These are phyloP conservation scores for Pimpla rufipes DNA, from an alignment of 2,888 invertebrate genomes.

Conservation along the genomic window DNA sequence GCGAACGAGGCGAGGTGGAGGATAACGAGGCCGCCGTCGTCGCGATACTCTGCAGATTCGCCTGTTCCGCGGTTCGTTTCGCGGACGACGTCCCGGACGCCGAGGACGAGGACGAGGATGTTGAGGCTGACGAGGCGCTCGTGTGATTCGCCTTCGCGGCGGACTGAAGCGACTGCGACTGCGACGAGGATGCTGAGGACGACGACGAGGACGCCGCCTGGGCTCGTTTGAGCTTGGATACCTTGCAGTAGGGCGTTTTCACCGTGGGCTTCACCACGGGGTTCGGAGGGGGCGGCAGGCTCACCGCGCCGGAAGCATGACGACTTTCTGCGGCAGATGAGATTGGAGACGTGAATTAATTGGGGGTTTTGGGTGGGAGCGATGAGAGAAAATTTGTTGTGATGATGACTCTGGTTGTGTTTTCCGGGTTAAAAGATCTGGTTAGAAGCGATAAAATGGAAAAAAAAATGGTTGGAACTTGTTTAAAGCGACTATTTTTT, in stretches of 20 bases:
- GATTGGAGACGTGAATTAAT: too few species aligned
- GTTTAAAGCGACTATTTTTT: too few species aligned
- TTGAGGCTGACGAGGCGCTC: too few species aligned
- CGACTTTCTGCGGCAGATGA: conserved; percentile 81
- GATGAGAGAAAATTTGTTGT: too few species aligned
- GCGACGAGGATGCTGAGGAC: too few species aligned
- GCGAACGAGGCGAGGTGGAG: conserved; percentile 83
- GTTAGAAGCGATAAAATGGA: too few species aligned
- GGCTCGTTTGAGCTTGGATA: conserved; percentile 82
- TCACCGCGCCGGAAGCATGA: conserved; percentile 82
- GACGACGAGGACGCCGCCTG: too few species aligned
- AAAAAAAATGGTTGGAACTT: too few species aligned
- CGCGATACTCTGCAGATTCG: conserved; percentile 74
- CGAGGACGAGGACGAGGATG: conserved; percentile 56
- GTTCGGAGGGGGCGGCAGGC: conserved; percentile 81
- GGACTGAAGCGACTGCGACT: too few species aligned
- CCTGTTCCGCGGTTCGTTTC: conserved; percentile 79
- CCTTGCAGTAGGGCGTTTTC: conserved; percentile 83
- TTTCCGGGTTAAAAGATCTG: too few species aligned
- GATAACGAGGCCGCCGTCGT: conserved; percentile 74
- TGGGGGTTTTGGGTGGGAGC: too few species aligned
- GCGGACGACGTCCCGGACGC: conserved; percentile 72
- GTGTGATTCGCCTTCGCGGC: conserved; percentile 64
- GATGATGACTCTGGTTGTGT: too few species aligned
- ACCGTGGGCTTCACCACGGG: conserved; percentile 79